Evolutionary conservation across 2,888 invertebrate genomes (phyloP).

Genomic region (Synanthedon vespiformis): DNA sequence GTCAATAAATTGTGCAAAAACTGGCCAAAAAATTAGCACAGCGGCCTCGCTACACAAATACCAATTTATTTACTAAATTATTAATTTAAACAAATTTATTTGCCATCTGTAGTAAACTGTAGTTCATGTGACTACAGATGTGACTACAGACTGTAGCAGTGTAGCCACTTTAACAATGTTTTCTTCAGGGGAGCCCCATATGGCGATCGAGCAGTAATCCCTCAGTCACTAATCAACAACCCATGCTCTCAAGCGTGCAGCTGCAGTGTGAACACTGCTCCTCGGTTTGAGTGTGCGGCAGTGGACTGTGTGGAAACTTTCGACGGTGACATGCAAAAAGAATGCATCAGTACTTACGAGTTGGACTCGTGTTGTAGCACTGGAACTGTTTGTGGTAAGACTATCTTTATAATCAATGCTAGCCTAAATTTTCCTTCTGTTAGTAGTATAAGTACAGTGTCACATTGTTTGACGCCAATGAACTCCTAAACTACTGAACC

Average conservation of each 20-base stretch:
- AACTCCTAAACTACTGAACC: too few relatives aligned
- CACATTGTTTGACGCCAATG: too few relatives aligned
- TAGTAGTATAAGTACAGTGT: too few relatives aligned
- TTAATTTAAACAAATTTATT: too few relatives aligned
- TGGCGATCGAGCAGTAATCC: slow-evolving; percentile 29
- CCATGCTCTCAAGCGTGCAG: slow-evolving; percentile 50
- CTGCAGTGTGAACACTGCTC: slow-evolving; percentile 26
- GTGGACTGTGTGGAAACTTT: slow-evolving; percentile 54
- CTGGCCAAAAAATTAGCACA: not conserved
- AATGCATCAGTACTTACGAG: slow-evolving; percentile 45
- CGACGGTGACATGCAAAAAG: slow-evolving; percentile 33
- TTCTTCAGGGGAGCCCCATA: slow-evolving; percentile 46
- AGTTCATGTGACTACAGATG: too few relatives aligned
- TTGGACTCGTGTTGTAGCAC: slow-evolving; percentile 51
- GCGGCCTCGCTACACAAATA: not conserved
- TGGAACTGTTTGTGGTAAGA: slow-evolving; percentile 49
- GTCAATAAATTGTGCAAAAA: slow-evolving; percentile 7
- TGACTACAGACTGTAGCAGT: not conserved
- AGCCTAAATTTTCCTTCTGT: too few relatives aligned
- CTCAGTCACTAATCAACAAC: slow-evolving; percentile 38
- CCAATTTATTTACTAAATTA: too few relatives aligned
- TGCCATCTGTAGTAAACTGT: too few relatives aligned
- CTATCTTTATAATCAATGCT: too few relatives aligned
- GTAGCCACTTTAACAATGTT: not conserved
- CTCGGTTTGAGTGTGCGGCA: slow-evolving; percentile 49